Evolutionary conservation across 2,888 invertebrate genomes (phyloP).

Genomic region (Harpalus rubripes): DNA sequence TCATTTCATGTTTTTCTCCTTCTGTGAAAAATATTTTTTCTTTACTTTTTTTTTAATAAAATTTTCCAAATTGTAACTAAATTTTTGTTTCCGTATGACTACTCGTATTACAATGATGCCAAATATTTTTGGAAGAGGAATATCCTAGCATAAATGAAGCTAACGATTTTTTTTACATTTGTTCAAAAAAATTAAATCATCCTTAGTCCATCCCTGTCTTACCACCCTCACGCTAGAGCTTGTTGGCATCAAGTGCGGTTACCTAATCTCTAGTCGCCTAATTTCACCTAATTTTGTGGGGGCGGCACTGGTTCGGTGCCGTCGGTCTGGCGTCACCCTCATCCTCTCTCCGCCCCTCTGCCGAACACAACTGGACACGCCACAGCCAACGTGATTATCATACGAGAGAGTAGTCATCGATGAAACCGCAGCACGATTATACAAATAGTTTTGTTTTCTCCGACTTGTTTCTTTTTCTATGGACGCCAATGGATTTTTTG

Average conservation of each 20-base stretch:
- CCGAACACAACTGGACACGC: background rate
- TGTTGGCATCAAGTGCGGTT: constrained; percentile 37
- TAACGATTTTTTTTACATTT: too few species aligned
- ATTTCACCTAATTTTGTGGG: constrained; percentile 66
- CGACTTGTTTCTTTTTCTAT: constrained; percentile 39
- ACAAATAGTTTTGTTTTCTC: constrained; percentile 53
- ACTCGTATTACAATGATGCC: too few species aligned
- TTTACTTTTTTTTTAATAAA: too few species aligned
- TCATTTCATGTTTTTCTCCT: too few species aligned
- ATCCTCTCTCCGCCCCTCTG: background rate
- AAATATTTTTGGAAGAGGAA: too few species aligned
- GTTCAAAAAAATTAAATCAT: background rate
- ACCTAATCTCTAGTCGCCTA: constrained; percentile 63
- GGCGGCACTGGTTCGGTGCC: constrained; percentile 55
- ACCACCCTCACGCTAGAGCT: background rate
- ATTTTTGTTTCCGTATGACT: too few species aligned
- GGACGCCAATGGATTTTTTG: constrained; percentile 26
- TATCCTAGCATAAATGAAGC: too few species aligned
- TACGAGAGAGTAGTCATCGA: constrained; percentile 34
- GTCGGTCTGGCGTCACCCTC: constrained; percentile 52
- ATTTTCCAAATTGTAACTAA: too few species aligned
- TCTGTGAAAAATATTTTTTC: too few species aligned
- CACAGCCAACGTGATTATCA: constrained; percentile 44
- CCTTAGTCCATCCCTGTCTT: background rate
- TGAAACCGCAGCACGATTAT: constrained; percentile 52